Percentiles rank a stretch among this genome's conserved stretches.
Evolutionary conservation across 2,113 vertebrate genomes (phyloP).

Genomic region (Seriola rivoliana): DNA sequence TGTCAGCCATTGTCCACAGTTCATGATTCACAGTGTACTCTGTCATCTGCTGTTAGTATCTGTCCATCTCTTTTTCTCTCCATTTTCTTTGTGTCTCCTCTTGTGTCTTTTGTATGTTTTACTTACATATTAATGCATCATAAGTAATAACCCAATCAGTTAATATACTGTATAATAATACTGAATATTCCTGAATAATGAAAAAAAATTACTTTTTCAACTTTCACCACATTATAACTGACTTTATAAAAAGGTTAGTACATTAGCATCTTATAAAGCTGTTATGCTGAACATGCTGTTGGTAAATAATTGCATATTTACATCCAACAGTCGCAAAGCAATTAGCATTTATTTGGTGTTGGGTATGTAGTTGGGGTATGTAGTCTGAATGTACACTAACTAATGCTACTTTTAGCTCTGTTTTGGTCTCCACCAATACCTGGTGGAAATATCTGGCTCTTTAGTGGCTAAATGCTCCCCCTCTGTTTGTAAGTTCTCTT

Average conservation of each 20-base stretch:
- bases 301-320: not conserved
- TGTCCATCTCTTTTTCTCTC: not conserved
- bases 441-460: not conserved
- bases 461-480: not conserved
- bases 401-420: not conserved
- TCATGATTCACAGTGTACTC: constrained; percentile 25
- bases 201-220: not conserved
- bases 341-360: not conserved
- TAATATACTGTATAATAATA: not conserved
- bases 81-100: not conserved
- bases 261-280: not conserved
- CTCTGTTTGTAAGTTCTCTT: not conserved
- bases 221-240: not conserved
- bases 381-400: not conserved
- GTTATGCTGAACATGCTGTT: not conserved
- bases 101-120: constrained; percentile 16
- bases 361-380: not conserved
- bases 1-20: constrained; percentile 20
- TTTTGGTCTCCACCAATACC: not conserved
- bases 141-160: not conserved
- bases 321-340: not conserved
- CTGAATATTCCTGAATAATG: not conserved
- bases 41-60: constrained; percentile 7
- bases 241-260: not conserved
- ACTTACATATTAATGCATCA: not conserved